Evolutionary conservation across 2,113 vertebrate species (phyloP).

Genomic region (Mola mola): DNA sequence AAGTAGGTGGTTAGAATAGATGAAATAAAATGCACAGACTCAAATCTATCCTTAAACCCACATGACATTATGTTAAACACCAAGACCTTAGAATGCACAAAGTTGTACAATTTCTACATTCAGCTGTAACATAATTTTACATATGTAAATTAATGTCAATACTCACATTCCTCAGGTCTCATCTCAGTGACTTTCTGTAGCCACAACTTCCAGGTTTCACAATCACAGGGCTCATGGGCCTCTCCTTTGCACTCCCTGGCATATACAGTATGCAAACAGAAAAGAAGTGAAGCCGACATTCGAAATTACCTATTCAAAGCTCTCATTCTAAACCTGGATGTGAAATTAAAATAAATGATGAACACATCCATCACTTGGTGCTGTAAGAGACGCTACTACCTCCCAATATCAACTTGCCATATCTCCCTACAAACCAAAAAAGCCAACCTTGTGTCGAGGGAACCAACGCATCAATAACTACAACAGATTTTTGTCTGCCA

Average conservation of each 20-base stretch:
- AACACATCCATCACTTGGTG: background rate
- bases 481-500: too few species aligned
- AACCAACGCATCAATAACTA: too few species aligned
- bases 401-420: background rate
- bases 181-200: slow-evolving; percentile 95
- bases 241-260: slow-evolving; percentile 96
- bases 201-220: slow-evolving; percentile 97
- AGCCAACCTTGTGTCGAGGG: too few species aligned
- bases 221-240: slow-evolving; percentile 97
- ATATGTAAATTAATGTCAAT: background rate
- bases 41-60: too few species aligned
- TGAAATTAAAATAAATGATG: background rate
- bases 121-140: too few species aligned
- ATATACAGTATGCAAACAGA: slow-evolving; percentile 5
- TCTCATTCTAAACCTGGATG: background rate
- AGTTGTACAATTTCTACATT: too few species aligned
- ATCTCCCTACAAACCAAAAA: slow-evolving; percentile 7
- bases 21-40: too few species aligned
- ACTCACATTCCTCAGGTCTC: slow-evolving; percentile 96
- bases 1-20: background rate
- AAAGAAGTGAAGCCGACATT: too few species aligned
- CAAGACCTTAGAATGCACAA: too few species aligned
- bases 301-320: background rate
- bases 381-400: slow-evolving; percentile 5
- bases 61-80: too few species aligned